Percentiles rank a stretch among this genome's conserved stretches.
Conservation (phyloP, 2,113 vertebrate genomes). For the Cacatua alba region DNA sequence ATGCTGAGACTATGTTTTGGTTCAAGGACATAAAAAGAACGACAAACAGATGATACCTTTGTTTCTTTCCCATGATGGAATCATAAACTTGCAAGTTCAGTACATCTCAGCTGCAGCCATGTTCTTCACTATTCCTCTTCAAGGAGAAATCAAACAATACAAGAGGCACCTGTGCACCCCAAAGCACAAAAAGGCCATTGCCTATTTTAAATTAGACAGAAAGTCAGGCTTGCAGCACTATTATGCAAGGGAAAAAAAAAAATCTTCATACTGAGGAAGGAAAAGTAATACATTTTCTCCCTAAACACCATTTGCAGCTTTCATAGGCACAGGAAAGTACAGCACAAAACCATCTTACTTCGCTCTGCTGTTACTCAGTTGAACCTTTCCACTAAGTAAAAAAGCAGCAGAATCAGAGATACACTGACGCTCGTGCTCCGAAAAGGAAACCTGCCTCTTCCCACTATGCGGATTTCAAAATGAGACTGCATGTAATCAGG, state of each 20-base stretch:
- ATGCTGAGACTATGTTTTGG: rapidly evolving
- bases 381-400: not conserved
- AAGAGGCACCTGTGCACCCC: not conserved
- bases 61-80: not conserved
- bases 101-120: not conserved
- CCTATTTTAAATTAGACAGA: not conserved
- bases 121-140: not conserved
- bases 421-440: rapidly evolving
- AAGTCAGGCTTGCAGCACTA: not conserved
- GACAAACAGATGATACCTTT: not conserved
- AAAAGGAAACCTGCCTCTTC: not conserved
- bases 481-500: not conserved
- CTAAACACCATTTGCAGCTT: not conserved
- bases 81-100: not conserved
- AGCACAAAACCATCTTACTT: not conserved
- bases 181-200: not conserved
- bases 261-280: not conserved
- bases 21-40: not conserved
- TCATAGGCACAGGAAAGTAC: not conserved
- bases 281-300: not conserved
- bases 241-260: not conserved
- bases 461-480: not conserved
- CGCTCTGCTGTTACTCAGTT: not conserved
- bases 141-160: not conserved
- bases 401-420: not conserved